Evolutionary conservation across 2,888 invertebrate species (phyloP), one percentile per base, ranked within the genome.

Genomic region (Ischnus inquisitorius): DNA sequence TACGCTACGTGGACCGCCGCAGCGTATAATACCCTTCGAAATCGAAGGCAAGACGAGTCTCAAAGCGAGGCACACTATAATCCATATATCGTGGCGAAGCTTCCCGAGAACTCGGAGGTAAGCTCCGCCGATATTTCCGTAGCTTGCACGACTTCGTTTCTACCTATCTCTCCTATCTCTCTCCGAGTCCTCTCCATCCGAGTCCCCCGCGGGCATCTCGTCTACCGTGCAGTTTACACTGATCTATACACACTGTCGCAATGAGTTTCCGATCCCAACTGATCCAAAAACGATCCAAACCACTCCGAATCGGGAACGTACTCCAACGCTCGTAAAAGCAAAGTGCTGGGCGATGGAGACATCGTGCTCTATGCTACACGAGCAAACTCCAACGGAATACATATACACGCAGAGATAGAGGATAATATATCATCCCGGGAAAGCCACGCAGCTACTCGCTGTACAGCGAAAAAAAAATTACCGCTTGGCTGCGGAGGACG

Each of bases 61-160:
- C 19, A 34, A 60, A 48, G 34, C 19, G 62, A 62, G 46, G 60
- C 41, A 60, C 60, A 14, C n/a, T 19, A 46, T 74, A 19, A 48
- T 46, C 64, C 48, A 48, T 71, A 71, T 65, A 54, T 71, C 51
- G 64, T 71, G 3, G 25, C 48, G 39, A 64, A 69, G 78, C 69
- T 71, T 54, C 54, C 41, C 22, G 64, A 71, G 54, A 62, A 34
- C 48, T 65, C 34, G 22, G 41, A 71, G 41, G 65, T 67, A 72
- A 79, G 48, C 62, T 19, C 41, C 25, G 28, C 64, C 71, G 65
- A 79, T 79, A 79, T 71, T 69, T 54, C 78, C 64, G 46, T 74
- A 43, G 16, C 72, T 25, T 12, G 28, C 16, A 28, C 46, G 12
- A 60, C 60, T 46, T 72, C 51, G 51, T n/a, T 25, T n/a, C 69